Evolutionary conservation across 2,888 invertebrate species (phyloP), one percentile per base, ranked within the genome.

Genomic region (Torymus tubicola): DNA sequence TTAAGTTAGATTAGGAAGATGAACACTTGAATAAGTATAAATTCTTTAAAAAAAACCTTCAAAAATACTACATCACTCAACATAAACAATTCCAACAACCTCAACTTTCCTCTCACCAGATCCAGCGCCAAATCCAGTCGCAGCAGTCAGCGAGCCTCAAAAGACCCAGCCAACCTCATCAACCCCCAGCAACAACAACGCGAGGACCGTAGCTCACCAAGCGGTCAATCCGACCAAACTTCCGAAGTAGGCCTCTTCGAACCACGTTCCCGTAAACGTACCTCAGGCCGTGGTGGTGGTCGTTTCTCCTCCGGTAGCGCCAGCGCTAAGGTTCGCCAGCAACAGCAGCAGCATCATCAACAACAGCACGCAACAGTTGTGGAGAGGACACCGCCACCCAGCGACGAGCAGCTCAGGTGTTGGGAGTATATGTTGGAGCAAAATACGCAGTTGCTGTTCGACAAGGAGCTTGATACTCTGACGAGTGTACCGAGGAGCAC

Each of bases 381-480:
- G 12, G 90, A 90, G 5, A 84, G 89, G 61, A 87, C 89, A 0
- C 87, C 86, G 5, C 88, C 87, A 11, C 85, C 88, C 18, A 95
- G 95, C 1, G 97, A 96, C 87, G 97, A 97, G 89, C 97, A 97
- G 88, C 96, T 96, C 87, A 96, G 96, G 88, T 97, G 97, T 88
- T 97, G 97, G 97, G 97, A 97, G 86, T 97, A 97, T 86, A 97
- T 97, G 96, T 91, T 97, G 68, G 97, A 97, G 88, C 96, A 97
- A 89, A 97, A 97, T 86, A 97, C 97, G 0, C 97, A 97, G 88
- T 92, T 97, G 88, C 88, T 97, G 1, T 97, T 97, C 86, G 96
- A 97, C 90, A 96, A 96, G 88, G 97, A 97, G 90, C 90, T 97
- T 69, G 96, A 97, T 87, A 96, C 96, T 55, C 91, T 96, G 63